Percentiles rank a stretch among this genome's conserved stretches.
Conservation (phyloP, 2,113 vertebrate genomes). For the Eidolon helvum region DNA sequence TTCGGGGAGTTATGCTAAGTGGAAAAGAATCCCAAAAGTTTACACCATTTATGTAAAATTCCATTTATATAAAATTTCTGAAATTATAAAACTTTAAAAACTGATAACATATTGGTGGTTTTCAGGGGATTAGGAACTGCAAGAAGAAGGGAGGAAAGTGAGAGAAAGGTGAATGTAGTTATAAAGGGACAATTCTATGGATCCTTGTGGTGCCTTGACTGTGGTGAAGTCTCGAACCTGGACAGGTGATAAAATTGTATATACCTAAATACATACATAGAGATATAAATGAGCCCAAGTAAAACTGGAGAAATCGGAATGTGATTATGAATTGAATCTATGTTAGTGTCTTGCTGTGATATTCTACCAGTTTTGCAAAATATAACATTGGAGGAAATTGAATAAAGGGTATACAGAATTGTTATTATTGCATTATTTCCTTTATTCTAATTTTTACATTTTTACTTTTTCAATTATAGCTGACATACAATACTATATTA, state of each 20-base stretch:
- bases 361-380: neutral
- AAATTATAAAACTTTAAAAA: neutral
- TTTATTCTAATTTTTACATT: neutral
- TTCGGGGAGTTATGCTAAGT: neutral
- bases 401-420: neutral
- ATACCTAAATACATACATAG: neutral
- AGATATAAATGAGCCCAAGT: neutral
- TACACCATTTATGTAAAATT: neutral
- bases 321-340: neutral
- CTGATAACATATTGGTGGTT: neutral
- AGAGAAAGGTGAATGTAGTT: neutral
- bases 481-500: too few species aligned
- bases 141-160: neutral
- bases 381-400: neutral
- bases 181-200: neutral
- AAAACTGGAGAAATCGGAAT: neutral
- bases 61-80: neutral
- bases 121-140: neutral
- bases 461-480: too few species aligned
- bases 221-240: neutral
- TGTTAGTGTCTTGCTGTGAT: neutral
- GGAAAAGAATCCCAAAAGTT: neutral
- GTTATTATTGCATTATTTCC: neutral
- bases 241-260: neutral
- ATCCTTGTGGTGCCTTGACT: neutral